These are phyloP conservation scores for Galagoides demidoff DNA, from an alignment of 2,797 vertebrate genomes.

Conservation along the genomic window DNA sequence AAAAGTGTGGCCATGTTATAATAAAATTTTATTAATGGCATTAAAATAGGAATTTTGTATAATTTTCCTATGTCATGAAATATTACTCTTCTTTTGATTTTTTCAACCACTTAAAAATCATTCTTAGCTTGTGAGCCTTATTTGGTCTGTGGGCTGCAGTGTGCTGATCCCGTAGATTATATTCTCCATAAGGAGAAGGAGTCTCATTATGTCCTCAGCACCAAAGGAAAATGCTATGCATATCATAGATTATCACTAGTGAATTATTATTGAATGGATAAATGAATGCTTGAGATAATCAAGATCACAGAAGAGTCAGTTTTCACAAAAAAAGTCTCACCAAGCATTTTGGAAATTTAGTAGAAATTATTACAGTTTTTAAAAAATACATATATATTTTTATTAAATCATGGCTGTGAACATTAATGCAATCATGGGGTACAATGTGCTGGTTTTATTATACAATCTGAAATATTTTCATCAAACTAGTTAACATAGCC, in stretches of 20 bases:
- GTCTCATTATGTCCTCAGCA: background rate
- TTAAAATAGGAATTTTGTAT: background rate
- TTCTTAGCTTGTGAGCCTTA: background rate
- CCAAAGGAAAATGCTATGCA: background rate
- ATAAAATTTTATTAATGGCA: background rate
- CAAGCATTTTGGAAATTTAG: background rate
- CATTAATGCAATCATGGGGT: too few species aligned
- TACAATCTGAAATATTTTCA: too few species aligned
- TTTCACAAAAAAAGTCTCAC: background rate
- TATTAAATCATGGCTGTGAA: too few species aligned
- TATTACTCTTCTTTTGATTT: background rate
- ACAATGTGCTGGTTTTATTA: too few species aligned
- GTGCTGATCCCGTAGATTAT: background rate
- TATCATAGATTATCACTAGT: background rate
- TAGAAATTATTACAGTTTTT: background rate
- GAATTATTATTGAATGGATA: background rate
- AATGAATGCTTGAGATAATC: background rate
- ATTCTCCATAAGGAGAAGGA: background rate
- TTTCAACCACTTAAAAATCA: conserved; percentile 31
- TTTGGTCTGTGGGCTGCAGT: background rate
- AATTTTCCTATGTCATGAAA: background rate
- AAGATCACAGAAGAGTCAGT: background rate
- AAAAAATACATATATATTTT: too few species aligned
- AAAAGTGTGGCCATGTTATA: background rate
- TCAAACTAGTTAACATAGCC: too few species aligned